phyloP scores from a whole-genome alignment of 1,140 invertebrate species.

The Drosophila orena region DNA sequence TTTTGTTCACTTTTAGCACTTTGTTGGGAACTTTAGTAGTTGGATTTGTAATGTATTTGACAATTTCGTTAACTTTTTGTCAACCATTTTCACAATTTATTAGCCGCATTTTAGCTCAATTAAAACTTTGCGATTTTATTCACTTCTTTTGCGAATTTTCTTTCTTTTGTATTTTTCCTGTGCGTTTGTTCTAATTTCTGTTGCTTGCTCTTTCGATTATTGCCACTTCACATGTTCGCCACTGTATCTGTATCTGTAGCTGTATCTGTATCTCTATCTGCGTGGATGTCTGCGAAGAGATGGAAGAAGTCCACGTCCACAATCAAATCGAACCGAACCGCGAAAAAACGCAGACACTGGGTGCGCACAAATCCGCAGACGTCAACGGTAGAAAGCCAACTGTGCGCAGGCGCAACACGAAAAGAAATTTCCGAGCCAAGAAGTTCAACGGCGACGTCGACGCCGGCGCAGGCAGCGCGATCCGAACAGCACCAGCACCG shows the following conservation, averaged over 20 bases:
- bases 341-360: conserved; percentile 54
- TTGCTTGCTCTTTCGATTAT: conserved; percentile 72
- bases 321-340: conserved; percentile 60
- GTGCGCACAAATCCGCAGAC: conserved; percentile 83
- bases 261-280: conserved; percentile 9
- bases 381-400: conserved; percentile 84
- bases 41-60: conserved; percentile 42
- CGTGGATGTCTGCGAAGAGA: conserved; percentile 22
- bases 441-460: conserved; percentile 28
- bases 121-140: conserved; percentile 31
- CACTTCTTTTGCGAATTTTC: conserved; percentile 14
- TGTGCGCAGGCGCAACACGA: conserved; percentile 84
- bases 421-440: conserved; percentile 74
- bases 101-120: conserved; percentile 58
- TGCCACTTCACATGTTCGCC: conserved; percentile 52
- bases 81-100: conserved; percentile 83
- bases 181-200: conserved; percentile 71
- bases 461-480: conserved; percentile 13
- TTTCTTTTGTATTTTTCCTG: conserved; percentile 50
- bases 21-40: conserved; percentile 11
- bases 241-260: conserved; percentile 5
- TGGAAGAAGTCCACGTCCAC: conserved; percentile 69
- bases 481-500: no score
- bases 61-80: conserved; percentile 57
- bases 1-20: conserved; percentile 46